Evolutionary conservation across 2,797 vertebrate species (phyloP), one percentile per base, ranked within the genome.

Genomic region (Leptoclinus maculatus): DNA sequence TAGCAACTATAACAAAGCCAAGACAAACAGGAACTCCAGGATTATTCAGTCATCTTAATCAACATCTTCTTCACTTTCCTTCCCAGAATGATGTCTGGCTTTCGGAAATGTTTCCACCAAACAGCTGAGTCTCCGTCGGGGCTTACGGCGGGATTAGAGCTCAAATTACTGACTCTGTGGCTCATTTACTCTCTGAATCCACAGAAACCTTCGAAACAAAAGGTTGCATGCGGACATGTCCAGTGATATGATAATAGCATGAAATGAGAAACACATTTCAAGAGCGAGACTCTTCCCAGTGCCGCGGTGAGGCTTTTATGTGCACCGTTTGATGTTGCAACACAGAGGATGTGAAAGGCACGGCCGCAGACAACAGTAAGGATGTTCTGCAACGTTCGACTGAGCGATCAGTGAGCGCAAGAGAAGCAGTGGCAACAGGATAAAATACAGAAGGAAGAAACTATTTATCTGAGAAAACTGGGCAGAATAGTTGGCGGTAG

Each of bases 191-290:
- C 84, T 88, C 84, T 66, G 80, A 91, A 91, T 91, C 90, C 92
- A 57, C 81, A 78, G 82, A 89, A n/a, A n/a, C n/a, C 89, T 89
- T 91, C 83, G 89, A 92, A 93, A 92, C 90, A 93, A 90, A 90
- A 93, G 90, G 90, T 90, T 86, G 80, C 83, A 88, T 87, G 89
- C 91, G 88, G 93, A 91, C 91, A 93, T 89, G 87, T 91, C 86
- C 89, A 92, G 88, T 89, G 92, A 94, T 93, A 91, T 92, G 90
- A 92, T 88, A 92, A 93, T 91, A 89, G 84, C 91, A 88, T 90
- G 84, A 94, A 95, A 95, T 92, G 87, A 88, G 91, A 94, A 95
- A 89, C 94, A 94, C 91, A 93, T 95, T 95, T 93, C 41, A 78
- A 79, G 71, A 86, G 75, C 64, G 74, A 79, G 79, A 83, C 76